These are phyloP conservation scores for Agrilus cyanescens DNA, from an alignment of 2,888 invertebrate species.

Conservation along the genomic window DNA sequence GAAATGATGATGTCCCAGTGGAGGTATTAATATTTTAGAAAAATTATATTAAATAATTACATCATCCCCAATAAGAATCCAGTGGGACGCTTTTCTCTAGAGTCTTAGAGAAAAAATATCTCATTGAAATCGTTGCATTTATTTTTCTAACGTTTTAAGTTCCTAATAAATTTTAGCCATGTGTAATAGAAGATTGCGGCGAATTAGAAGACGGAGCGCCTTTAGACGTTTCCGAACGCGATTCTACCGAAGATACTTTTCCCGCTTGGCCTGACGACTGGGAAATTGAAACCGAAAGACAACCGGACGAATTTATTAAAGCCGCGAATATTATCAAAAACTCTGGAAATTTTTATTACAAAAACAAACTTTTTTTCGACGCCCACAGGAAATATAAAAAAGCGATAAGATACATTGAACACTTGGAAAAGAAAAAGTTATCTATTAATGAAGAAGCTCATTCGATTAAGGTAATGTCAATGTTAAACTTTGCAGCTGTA, in stretches of 20 bases:
- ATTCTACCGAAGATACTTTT: slow-evolving; percentile 57
- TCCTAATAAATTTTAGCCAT: slow-evolving; percentile 38
- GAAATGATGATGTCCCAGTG: slow-evolving; percentile 45
- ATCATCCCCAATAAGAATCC: background rate
- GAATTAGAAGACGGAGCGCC: slow-evolving; percentile 46
- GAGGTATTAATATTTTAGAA: slow-evolving; percentile 37
- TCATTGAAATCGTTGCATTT: background rate
- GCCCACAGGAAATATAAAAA: slow-evolving; percentile 71
- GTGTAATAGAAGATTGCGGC: slow-evolving; percentile 62
- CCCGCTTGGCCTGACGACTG: slow-evolving; percentile 73
- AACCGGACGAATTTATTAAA: slow-evolving; percentile 26
- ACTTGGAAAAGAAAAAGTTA: slow-evolving; percentile 29
- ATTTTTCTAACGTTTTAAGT: slow-evolving; percentile 1
- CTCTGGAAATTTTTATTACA: slow-evolving; percentile 61
- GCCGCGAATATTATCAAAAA: slow-evolving; percentile 52
- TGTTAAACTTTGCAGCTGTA: slow-evolving; percentile 65
- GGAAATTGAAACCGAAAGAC: slow-evolving; percentile 27
- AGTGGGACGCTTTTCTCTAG: background rate
- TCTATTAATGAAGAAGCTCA: slow-evolving; percentile 25
- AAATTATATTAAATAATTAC: background rate
- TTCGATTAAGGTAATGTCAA: slow-evolving; percentile 38
- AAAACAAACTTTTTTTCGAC: slow-evolving; percentile 44
- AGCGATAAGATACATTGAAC: slow-evolving; percentile 58
- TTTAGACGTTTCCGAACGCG: slow-evolving; percentile 57
- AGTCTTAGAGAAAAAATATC: background rate